phyloP scores from a whole-genome alignment of 2,797 vertebrate genomes.

The Myioborus melanocephalus region DNA sequence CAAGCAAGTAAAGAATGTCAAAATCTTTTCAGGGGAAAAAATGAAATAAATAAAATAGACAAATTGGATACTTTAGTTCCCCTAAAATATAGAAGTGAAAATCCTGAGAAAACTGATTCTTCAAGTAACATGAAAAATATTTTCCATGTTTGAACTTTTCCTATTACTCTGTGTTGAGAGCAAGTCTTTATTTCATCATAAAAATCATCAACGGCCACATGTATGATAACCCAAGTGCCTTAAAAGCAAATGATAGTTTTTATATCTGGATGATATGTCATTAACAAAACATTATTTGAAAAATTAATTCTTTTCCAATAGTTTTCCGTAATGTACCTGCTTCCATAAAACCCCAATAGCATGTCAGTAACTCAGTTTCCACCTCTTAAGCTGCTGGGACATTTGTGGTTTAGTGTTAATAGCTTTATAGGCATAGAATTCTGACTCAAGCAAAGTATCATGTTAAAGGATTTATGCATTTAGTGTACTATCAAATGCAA shows the following conservation, averaged over 20 bases:
- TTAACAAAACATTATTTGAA: neutral
- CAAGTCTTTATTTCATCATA: neutral
- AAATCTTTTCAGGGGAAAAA: neutral
- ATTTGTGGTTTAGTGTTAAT: constrained; percentile 61
- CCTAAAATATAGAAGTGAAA: neutral
- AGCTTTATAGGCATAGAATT: constrained; percentile 56
- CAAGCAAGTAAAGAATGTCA: neutral
- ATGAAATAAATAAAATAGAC: neutral
- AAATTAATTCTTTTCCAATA: neutral
- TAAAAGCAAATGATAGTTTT: neutral
- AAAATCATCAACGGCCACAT: neutral
- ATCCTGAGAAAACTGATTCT: neutral
- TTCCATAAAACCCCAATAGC: constrained; percentile 52
- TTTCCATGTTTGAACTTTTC: neutral
- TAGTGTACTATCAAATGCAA: constrained; percentile 44
- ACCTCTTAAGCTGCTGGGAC: constrained; percentile 45
- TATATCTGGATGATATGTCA: neutral
- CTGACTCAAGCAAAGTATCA: constrained; percentile 56
- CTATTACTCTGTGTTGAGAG: neutral
- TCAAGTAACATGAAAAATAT: neutral
- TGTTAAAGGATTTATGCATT: constrained; percentile 60
- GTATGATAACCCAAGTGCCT: neutral
- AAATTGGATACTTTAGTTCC: neutral
- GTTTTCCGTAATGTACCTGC: constrained; percentile 14
- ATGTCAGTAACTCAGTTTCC: constrained; percentile 58